Percentiles rank a stretch among this genome's conserved stretches.
Evolutionary conservation across 2,113 vertebrate genomes (phyloP).

Genomic region (Morone chrysops): DNA sequence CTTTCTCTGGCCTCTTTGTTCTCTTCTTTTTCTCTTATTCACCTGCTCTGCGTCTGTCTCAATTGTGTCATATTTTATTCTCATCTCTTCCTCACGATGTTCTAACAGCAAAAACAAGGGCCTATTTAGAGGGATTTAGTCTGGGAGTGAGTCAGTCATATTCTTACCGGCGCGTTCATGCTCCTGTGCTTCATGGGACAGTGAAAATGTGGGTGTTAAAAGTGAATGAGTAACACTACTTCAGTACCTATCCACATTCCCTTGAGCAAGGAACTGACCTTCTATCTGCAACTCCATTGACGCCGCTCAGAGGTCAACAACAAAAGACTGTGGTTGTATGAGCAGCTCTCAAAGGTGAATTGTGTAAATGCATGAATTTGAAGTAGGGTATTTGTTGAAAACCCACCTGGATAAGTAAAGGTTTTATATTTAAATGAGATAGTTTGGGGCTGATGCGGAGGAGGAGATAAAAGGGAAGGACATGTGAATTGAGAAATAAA

Average conservation of each 20-base stretch:
- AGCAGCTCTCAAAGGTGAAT: constrained; percentile 26
- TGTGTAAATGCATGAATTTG: constrained; percentile 3
- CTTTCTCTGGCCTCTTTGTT: background rate
- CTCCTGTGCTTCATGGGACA: constrained; percentile 24
- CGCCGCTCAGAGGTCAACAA: constrained; percentile 20
- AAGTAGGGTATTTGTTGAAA: background rate
- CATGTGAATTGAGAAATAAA: background rate
- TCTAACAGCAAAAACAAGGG: background rate
- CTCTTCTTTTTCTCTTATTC: background rate
- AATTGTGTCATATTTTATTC: constrained; percentile 37
- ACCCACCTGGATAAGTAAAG: background rate
- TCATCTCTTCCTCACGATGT: background rate
- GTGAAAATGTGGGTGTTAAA: constrained; percentile 53
- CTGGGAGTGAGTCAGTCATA: constrained; percentile 41
- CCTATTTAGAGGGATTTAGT: constrained; percentile 34
- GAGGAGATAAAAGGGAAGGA: background rate
- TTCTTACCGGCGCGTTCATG: constrained; percentile 28
- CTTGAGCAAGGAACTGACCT: constrained; percentile 25
- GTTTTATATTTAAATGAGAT: constrained; percentile 17
- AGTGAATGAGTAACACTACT: constrained; percentile 46
- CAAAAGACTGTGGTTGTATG: background rate
- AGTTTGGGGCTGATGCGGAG: background rate
- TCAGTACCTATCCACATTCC: constrained; percentile 18
- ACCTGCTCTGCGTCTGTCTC: background rate
- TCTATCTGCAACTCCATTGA: background rate